Evolutionary conservation across 2,888 invertebrate genomes (phyloP), one percentile per base, ranked within the genome.

Genomic region (Caenorhabditis panamensis): DNA sequence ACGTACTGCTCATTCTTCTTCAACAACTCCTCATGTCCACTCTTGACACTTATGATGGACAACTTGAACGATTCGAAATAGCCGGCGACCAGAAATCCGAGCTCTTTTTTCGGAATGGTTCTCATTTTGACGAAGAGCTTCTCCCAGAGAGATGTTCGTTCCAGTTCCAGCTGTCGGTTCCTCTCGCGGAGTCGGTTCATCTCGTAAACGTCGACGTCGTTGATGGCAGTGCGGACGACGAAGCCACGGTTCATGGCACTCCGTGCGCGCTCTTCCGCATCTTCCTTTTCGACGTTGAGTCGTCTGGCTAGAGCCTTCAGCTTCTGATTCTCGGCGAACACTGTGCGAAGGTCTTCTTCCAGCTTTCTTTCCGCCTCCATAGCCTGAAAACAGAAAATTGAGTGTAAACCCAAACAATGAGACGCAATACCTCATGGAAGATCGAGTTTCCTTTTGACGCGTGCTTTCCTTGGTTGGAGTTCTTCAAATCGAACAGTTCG

Each of bases 341-440:
- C 4, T 1, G 2, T 11, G 18, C 58, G 63, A 51, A 79, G 20
- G 20, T 79, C 79, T 18, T 59, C 51, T 31, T 79, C 79, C 4
- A 79, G 26, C 24, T 68, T 63, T 13, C 47, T 20, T 53, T 79
- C 79, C n/a, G 79, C 79, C 5, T 79, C 79, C 73, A 79, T 79
- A 2, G 73, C 79, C 72, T 72, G 47, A 54, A 18, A 56, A 51
- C 13, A 26, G n/a, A 22, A 28, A 44, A 20, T 20, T 44, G 36
- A 49, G 18, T 41, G 4, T 28, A 47, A 20, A 9, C 9, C 49
- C 13, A 18, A 6, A 8, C n/a, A n/a, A n/a, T n/a, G n/a, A n/a
- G n/a, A n/a, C n/a, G n/a, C 11, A 5, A 11, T 72, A 63, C 62
- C 37, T 79, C 73, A 2, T 68, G 58, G n/a, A 79, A 79, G 26